phyloP scores from a whole-genome alignment of 2,797 vertebrate species.

The Cercopithecus mitis region DNA sequence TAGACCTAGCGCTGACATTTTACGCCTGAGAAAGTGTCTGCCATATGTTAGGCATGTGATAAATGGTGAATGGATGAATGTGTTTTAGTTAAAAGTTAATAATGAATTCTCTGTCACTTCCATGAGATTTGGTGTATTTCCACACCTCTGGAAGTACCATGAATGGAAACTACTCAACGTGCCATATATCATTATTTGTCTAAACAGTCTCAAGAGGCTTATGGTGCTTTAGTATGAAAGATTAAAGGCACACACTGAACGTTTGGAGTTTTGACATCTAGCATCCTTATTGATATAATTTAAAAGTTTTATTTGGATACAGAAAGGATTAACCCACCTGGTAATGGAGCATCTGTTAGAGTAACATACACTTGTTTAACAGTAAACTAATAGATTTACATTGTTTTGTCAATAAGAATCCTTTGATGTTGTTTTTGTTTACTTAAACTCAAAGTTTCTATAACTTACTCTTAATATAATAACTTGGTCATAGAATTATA shows the following conservation, averaged over 20 bases:
- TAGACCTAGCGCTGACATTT: neutral
- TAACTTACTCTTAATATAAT: constrained; percentile 32
- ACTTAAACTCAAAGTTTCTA: constrained; percentile 26
- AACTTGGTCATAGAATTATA: neutral
- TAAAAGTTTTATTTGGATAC: neutral
- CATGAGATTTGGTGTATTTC: neutral
- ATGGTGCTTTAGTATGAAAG: neutral
- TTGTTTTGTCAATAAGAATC: constrained; percentile 33
- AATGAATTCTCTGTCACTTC: neutral
- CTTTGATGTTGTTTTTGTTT: constrained; percentile 40
- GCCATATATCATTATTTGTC: neutral
- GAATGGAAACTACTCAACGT: neutral
- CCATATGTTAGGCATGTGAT: neutral
- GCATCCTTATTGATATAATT: constrained; percentile 10
- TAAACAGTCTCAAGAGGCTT: neutral
- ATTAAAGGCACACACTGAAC: neutral
- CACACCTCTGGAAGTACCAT: neutral
- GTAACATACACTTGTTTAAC: constrained; percentile 27
- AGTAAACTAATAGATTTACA: neutral
- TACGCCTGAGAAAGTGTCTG: neutral
- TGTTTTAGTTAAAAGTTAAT: neutral
- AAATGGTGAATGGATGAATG: neutral
- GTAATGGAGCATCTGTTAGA: neutral
- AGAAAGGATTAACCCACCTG: neutral
- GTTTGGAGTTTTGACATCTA: neutral